Conservation (phyloP, 2,113 vertebrate genomes). For the Dipodomys merriami region DNA sequence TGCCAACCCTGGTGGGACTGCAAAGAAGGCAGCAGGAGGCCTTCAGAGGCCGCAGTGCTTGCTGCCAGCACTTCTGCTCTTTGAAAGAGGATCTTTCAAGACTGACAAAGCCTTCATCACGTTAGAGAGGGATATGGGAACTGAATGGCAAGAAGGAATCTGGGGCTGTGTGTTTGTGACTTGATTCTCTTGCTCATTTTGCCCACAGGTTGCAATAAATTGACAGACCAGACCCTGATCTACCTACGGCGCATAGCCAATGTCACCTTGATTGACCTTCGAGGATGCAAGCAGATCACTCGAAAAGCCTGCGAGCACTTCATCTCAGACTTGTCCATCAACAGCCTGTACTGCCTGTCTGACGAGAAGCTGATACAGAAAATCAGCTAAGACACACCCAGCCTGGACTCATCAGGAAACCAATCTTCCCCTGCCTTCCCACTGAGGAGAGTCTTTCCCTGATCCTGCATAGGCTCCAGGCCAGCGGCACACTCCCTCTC, state of each 20-base stretch:
- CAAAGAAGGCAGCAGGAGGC: neutral
- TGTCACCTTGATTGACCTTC: slow-evolving; percentile 94
- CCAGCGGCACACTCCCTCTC: slow-evolving; percentile 79
- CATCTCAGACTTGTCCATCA: slow-evolving; percentile 97
- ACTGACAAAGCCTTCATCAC: neutral
- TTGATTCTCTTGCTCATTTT: neutral
- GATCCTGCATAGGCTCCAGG: slow-evolving; percentile 75
- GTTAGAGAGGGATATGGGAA: neutral
- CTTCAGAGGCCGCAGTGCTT: neutral
- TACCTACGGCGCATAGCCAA: slow-evolving; percentile 95
- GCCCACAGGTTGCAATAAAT: slow-evolving; percentile 94
- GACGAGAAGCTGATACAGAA: slow-evolving; percentile 99
- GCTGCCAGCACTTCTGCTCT: neutral
- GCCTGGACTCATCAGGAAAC: slow-evolving; percentile 85
- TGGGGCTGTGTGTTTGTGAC: neutral
- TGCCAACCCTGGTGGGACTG: neutral
- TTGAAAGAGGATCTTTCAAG: neutral
- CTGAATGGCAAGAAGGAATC: neutral
- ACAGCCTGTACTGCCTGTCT: slow-evolving; percentile 97
- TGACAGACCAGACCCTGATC: slow-evolving; percentile 95
- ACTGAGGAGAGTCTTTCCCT: slow-evolving; percentile 81
- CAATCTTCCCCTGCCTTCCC: slow-evolving; percentile 83
- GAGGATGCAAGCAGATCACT: slow-evolving; percentile 95
- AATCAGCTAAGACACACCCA: slow-evolving; percentile 91
- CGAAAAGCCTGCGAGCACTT: slow-evolving; percentile 97